Conservation (phyloP, 2,888 invertebrate genomes). For the Dastarcus helophoroides region DNA sequence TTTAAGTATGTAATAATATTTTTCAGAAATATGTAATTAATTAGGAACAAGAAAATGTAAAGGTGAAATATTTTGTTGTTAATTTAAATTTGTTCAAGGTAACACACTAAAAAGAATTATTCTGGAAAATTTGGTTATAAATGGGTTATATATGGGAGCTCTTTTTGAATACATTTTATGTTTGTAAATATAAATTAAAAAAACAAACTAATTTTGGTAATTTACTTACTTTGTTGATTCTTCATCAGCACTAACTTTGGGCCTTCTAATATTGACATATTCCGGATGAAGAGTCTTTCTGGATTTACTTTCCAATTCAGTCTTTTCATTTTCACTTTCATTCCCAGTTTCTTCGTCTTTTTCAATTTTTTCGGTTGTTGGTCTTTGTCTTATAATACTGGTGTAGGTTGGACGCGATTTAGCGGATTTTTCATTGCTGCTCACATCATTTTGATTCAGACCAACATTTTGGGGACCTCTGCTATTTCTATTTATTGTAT, state of each 20-base stretch:
- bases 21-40: too few species aligned
- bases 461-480: constrained; percentile 48
- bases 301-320: constrained; percentile 14
- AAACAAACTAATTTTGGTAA: constrained; percentile 1
- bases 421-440: constrained; percentile 33
- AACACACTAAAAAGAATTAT: too few species aligned
- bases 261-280: constrained; percentile 9
- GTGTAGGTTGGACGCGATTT: constrained; percentile 38
- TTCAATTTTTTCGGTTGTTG: constrained; percentile 11
- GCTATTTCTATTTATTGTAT: constrained; percentile 50
- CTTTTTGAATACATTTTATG: too few species aligned
- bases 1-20: too few species aligned
- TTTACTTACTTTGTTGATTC: constrained; percentile 2
- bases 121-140: too few species aligned
- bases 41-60: too few species aligned
- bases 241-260: constrained; percentile 2
- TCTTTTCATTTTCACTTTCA: constrained; percentile 15
- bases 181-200: constrained; percentile 2
- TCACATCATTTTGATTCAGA: constrained; percentile 30
- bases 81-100: too few species aligned
- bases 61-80: too few species aligned
- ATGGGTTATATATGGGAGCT: too few species aligned
- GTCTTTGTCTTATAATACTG: constrained; percentile 31
- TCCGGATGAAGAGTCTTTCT: constrained; percentile 2
- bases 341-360: constrained; percentile 29